A percentile compares a stretch with the other conserved stretches of the same genome.
These are phyloP conservation scores for Macrophya annulata DNA, from an alignment of 2,888 invertebrate species.

Conservation along the genomic window DNA sequence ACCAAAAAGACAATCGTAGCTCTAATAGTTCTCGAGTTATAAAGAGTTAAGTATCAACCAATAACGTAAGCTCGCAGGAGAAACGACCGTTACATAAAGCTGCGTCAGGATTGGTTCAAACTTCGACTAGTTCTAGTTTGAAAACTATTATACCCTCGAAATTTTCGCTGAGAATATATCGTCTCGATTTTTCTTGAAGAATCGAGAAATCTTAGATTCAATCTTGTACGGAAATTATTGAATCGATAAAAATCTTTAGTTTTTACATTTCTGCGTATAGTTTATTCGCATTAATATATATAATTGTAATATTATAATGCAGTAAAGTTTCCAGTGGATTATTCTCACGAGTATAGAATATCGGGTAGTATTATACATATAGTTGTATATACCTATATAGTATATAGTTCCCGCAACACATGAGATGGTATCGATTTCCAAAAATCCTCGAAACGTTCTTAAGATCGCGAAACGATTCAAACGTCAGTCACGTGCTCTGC, in stretches of 20 bases:
- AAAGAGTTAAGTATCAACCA: background rate
- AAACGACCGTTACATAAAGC: background rate
- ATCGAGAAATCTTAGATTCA: background rate
- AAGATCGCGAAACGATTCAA: constrained; percentile 20
- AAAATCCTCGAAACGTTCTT: constrained; percentile 41
- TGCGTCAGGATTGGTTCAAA: background rate
- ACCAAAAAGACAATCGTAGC: background rate
- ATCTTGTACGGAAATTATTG: background rate
- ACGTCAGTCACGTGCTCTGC: constrained; percentile 39
- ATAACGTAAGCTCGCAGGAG: too few relatives aligned
- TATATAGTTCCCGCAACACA: background rate
- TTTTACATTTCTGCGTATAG: background rate
- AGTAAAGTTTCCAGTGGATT: background rate
- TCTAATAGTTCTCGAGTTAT: background rate
- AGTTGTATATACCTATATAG: background rate
- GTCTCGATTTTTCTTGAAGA: background rate
- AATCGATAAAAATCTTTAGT: background rate
- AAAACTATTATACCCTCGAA: background rate
- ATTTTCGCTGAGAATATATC: background rate
- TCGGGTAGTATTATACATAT: background rate
- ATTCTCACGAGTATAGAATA: background rate
- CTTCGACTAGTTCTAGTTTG: background rate
- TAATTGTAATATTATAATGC: background rate
- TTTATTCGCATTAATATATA: background rate
- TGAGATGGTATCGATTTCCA: constrained; percentile 52